Evolutionary conservation across 2,797 vertebrate species (phyloP), one percentile per base, ranked within the genome.

Genomic region (Cephalopachus bancanus): DNA sequence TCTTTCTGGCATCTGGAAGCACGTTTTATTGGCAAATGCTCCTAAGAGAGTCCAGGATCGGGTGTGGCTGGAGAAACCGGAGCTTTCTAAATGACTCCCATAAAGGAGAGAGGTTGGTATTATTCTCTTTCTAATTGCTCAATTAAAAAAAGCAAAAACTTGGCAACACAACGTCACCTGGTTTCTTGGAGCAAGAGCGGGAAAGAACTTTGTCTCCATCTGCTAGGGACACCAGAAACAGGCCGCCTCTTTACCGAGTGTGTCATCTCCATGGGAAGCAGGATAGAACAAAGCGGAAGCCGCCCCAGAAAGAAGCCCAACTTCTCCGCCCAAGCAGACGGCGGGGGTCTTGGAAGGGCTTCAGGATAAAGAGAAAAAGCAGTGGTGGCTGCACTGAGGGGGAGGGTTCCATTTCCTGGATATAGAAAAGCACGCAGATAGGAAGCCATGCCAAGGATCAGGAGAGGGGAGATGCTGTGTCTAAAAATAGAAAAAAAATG

Each of bases 141-240:
- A 55, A n/a, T 65, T 72, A 4, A n/a, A 74, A 93, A 89, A 89
- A 67, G 57, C 26, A 33, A 88, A 89, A 53, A 22, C 28, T 69
- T 91, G 92, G 86, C 74, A 67, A 72, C 44, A 69, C 14, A 92
- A 33, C 59, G 65, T 64, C 91, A 69, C 7, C 49, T 83, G 79
- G 83, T 92, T 95, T 97, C 92, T 97, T 95, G 94, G 94, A 94
- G 69, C 69, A 89, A 94, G 96, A 86, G 80, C 75, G 64, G 60
- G 33, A 59, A 97, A 85, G 94, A 93, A 83, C 84, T 95, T 97
- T 96, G 95, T 96, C 94, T 96, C 91, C 96, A 91, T 96, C 83
- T 97, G 95, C 91, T 93, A 84, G 78, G 93, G 85, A 94, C 80
- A 84, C 81, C 5, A 12, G 75, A 93, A 96, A 95, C 94, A 97